Evolutionary conservation across 2,113 vertebrate genomes (phyloP), one percentile per base, ranked within the genome.

Genomic region (Falco punctatus): DNA sequence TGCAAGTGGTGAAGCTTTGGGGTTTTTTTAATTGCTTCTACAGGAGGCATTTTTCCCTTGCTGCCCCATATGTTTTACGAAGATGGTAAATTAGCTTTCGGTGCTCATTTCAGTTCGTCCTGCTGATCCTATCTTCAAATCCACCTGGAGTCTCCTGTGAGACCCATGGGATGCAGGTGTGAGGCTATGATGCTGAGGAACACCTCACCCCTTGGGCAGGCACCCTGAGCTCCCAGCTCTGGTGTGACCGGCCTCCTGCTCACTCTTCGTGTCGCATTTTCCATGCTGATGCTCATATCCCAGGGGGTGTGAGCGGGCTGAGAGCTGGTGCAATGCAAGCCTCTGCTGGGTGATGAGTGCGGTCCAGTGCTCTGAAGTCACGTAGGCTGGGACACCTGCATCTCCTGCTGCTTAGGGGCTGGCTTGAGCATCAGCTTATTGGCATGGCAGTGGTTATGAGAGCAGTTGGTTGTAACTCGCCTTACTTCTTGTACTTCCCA

Each of bases 391-490:
- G 48, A 23, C 48, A 26, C 32, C 8, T 2, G 1, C 27, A 6
- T 5, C 44, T 20, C n/a, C 51, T 54, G 48, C 65, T 57, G 9
- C 6, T 11, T 2, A 0, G 15, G 27, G 15, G 23, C 32, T 8
- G 2, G 15, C n/a, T 18, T 7, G 23, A 30, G 38, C 54, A 51
- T 38, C 24, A 3, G 13, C 51, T 80, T 2, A 2, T n/a, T 9
- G 5, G 24, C 5, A 1, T 0, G 0, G 24, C 0, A 0, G 6
- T 0, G 15, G 49, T 2, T 27, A 15, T 9, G n/a, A 27, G 46
- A n/a, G 72, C 0, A 0, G 3, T 23, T 0, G 0, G 3, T 11
- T 28, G 2, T 32, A 5, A 8, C 28, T 72, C 27, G 28, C 19
- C 16, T 44, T 30, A 1, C 12, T 8, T 3, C 32, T 15, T 23